Evolutionary conservation across 2,888 invertebrate genomes (phyloP).

Genomic region (Melieria crassipennis): DNA sequence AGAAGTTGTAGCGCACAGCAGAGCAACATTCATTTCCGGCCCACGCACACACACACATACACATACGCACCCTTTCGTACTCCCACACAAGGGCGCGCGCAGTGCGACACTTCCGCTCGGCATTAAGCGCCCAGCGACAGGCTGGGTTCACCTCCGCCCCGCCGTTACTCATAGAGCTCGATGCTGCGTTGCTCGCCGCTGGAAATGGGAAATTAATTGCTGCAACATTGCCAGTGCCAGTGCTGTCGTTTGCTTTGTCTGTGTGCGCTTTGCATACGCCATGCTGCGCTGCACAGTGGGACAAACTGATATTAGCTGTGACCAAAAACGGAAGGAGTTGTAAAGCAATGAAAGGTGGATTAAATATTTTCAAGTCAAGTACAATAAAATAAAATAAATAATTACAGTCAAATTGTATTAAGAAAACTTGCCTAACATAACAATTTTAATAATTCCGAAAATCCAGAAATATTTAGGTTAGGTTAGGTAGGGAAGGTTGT

Average conservation of each 20-base stretch:
- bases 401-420: no score
- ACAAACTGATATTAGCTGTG: no score
- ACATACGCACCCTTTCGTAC: not conserved
- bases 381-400: no score
- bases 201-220: slow-evolving; percentile 49
- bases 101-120: not conserved
- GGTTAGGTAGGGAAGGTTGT: no score
- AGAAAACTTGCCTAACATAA: no score
- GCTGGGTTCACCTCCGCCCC: not conserved
- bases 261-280: not conserved
- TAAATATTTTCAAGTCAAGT: no score
- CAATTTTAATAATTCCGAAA: no score
- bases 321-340: no score
- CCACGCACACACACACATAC: slow-evolving; percentile 14
- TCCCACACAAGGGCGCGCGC: not conserved
- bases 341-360: no score
- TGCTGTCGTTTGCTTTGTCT: slow-evolving; percentile 4
- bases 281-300: no score
- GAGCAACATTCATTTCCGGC: slow-evolving; percentile 29
- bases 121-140: not conserved
- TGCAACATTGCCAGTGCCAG: slow-evolving; percentile 34
- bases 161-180: not conserved
- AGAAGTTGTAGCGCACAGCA: slow-evolving; percentile 1
- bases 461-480: no score
- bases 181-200: not conserved